These are phyloP conservation scores for Mustela erminea DNA, from an alignment of 2,797 vertebrate genomes.

Conservation along the genomic window DNA sequence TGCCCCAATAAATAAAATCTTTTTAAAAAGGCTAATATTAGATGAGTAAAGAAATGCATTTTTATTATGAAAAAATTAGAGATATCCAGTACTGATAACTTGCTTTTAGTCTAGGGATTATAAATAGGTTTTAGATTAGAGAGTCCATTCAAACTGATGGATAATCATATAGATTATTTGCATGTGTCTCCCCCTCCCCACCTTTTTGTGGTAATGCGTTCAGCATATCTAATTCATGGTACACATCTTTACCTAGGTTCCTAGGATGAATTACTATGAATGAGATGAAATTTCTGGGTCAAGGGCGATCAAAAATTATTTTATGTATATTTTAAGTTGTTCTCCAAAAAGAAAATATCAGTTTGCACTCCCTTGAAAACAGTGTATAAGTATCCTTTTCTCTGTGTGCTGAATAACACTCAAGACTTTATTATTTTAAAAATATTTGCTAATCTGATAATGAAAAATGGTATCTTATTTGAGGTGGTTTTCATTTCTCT, in stretches of 20 bases:
- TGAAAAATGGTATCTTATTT: neutral
- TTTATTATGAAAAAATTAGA: conserved; percentile 40
- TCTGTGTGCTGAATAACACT: neutral
- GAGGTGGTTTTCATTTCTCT: neutral
- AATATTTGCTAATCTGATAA: neutral
- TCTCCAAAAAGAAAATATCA: neutral
- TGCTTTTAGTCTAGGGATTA: neutral
- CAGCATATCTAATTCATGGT: neutral
- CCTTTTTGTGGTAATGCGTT: neutral
- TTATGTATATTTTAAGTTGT: neutral
- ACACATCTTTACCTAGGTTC: neutral
- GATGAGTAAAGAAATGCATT: neutral
- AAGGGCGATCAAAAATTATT: neutral
- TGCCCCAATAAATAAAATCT: no score
- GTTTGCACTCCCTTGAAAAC: neutral
- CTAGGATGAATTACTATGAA: neutral
- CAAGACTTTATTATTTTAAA: neutral
- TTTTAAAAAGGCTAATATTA: neutral
- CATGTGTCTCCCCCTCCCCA: no score
- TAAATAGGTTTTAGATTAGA: conserved; percentile 8
- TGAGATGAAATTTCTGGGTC: neutral
- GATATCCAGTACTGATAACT: conserved; percentile 30
- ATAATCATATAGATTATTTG: neutral
- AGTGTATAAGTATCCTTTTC: neutral
- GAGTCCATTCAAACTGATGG: neutral